These are phyloP conservation scores for Diprion similis DNA, from an alignment of 1,140 invertebrate genomes.

Conservation along the genomic window DNA sequence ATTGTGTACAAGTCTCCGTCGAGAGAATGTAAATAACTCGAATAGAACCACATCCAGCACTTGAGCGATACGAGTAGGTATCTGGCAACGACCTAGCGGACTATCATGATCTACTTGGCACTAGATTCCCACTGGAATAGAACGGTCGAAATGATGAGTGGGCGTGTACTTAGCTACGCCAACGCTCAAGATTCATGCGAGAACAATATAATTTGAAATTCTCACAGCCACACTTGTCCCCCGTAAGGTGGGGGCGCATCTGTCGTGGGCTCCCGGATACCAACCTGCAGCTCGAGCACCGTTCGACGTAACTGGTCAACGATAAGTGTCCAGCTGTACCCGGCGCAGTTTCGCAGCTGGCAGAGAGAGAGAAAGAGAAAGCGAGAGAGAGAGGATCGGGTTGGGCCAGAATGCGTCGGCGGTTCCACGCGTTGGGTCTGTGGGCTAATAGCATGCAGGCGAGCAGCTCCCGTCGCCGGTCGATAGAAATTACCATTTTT, in stretches of 20 bases:
- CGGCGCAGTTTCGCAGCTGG: neutral
- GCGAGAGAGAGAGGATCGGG: slow-evolving; percentile 9
- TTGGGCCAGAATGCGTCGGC: slow-evolving; percentile 39
- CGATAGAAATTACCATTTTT: slow-evolving; percentile 64
- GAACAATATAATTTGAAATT: too few species aligned
- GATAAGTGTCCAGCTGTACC: neutral
- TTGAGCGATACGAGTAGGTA: neutral
- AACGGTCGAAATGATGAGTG: neutral
- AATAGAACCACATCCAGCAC: neutral
- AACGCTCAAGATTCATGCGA: neutral
- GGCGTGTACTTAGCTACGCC: neutral
- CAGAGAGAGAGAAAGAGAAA: slow-evolving; percentile 12
- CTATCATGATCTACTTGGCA: neutral
- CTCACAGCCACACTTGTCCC: too few species aligned
- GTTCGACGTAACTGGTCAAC: too few species aligned
- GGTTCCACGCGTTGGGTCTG: slow-evolving; percentile 45
- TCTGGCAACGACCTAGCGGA: neutral
- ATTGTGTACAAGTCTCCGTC: neutral
- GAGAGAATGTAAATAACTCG: neutral
- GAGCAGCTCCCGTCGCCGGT: slow-evolving; percentile 44
- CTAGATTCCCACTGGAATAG: neutral
- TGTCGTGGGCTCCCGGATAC: too few species aligned
- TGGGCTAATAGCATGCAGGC: slow-evolving; percentile 63
- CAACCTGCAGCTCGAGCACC: too few species aligned
- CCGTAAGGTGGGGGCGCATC: too few species aligned